Evolutionary conservation across 2,113 vertebrate species (phyloP).

Genomic region (Channa argus): DNA sequence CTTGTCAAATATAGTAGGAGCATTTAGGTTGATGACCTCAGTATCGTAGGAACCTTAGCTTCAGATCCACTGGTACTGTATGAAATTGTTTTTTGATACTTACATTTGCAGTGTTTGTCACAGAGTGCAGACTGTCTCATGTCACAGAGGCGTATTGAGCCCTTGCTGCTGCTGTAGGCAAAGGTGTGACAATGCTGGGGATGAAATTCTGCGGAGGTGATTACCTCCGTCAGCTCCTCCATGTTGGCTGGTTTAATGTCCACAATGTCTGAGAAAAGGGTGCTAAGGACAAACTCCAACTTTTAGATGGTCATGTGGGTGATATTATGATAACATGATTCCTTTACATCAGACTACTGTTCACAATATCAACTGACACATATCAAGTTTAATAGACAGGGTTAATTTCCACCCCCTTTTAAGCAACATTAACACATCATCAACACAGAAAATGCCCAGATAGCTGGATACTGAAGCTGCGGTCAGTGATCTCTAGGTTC

Average conservation of each 20-base stretch:
- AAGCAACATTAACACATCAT: too few relatives aligned
- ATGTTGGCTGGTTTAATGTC: constrained; percentile 97
- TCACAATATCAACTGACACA: too few relatives aligned
- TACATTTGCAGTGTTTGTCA: constrained; percentile 96
- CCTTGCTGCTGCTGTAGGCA: constrained; percentile 98
- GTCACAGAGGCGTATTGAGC: constrained; percentile 95
- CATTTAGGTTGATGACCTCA: background rate
- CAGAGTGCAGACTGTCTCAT: constrained; percentile 93
- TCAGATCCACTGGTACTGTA: too few relatives aligned
- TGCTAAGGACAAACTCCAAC: constrained; percentile 70
- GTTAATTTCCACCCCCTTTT: too few relatives aligned
- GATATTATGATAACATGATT: too few relatives aligned
- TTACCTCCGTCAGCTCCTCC: constrained; percentile 97
- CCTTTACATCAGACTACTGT: too few relatives aligned
- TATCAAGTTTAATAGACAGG: too few relatives aligned
- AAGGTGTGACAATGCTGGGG: constrained; percentile 96
- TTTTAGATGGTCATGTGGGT: background rate
- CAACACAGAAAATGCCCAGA: background rate
- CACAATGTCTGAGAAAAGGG: constrained; percentile 89
- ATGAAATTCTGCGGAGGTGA: constrained; percentile 95
- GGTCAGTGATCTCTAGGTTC: constrained; percentile 97
- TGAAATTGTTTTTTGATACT: constrained; percentile 66
- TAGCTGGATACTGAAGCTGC: constrained; percentile 97
- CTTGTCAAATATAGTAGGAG: too few relatives aligned
- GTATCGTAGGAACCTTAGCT: background rate